Evolutionary conservation across 2,888 invertebrate genomes (phyloP).

Genomic region (Aphidius colemani): DNA sequence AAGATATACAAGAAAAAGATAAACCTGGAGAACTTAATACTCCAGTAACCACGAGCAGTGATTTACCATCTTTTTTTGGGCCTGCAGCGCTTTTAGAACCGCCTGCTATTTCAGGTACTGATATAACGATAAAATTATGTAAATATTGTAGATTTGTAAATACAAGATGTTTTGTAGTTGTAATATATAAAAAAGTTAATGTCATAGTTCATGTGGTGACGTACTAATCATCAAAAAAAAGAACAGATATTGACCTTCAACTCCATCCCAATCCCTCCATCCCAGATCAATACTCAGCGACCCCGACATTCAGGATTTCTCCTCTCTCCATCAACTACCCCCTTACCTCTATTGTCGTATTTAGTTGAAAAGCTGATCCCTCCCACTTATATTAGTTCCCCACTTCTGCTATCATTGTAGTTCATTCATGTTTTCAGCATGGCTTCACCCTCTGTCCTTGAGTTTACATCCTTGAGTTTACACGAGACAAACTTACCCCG

Average conservation of each 20-base stretch:
- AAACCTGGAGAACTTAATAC: constrained; percentile 89
- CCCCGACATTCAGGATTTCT: constrained; percentile 58
- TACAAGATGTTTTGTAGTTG: neutral
- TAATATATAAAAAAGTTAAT: constrained; percentile 23
- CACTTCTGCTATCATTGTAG: constrained; percentile 35
- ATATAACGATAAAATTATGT: constrained; percentile 2
- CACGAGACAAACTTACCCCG: constrained; percentile 31
- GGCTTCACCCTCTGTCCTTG: constrained; percentile 14
- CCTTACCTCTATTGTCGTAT: constrained; percentile 28
- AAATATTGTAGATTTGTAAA: neutral
- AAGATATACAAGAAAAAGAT: constrained; percentile 61
- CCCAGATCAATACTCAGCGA: constrained; percentile 58
- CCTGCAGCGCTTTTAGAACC: constrained; percentile 85
- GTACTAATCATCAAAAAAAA: constrained; percentile 45
- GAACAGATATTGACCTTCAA: constrained; percentile 36
- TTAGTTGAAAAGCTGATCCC: constrained; percentile 47
- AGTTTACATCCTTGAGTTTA: constrained; percentile 26
- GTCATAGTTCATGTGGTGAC: constrained; percentile 44
- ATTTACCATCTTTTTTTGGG: constrained; percentile 91
- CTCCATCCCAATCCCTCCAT: constrained; percentile 34
- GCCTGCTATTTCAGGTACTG: constrained; percentile 90
- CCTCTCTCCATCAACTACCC: constrained; percentile 31
- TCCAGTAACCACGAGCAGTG: constrained; percentile 89
- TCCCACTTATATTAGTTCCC: constrained; percentile 30
- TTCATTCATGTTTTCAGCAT: constrained; percentile 53